These are phyloP conservation scores for Caranx melampygus DNA, from an alignment of 2,113 vertebrate species.

Conservation along the genomic window DNA sequence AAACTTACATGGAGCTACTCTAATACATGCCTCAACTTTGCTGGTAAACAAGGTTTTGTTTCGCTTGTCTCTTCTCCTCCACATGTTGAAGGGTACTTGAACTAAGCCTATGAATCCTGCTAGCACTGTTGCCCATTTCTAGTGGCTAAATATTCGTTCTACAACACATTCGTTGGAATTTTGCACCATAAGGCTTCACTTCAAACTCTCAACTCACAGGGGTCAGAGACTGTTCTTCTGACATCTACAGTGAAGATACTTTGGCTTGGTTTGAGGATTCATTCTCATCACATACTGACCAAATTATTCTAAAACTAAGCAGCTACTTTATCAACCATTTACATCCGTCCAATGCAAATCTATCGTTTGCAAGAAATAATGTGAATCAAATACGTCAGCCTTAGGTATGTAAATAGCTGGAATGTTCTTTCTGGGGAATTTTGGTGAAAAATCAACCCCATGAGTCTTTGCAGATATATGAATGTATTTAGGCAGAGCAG, in stretches of 20 bases:
- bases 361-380: neutral
- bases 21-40: too few species aligned
- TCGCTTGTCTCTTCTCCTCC: too few species aligned
- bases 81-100: too few species aligned
- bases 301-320: neutral
- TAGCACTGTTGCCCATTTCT: too few species aligned
- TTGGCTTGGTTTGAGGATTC: neutral
- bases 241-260: neutral
- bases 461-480: neutral
- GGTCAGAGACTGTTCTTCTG: neutral
- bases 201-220: neutral
- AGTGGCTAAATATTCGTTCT: too few species aligned
- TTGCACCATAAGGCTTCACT: neutral
- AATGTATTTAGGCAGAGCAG: conserved; percentile 69
- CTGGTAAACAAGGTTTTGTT: too few species aligned
- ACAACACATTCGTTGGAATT: too few species aligned
- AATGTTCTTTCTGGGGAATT: neutral
- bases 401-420: neutral
- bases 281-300: neutral
- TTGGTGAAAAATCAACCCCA: neutral
- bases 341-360: neutral
- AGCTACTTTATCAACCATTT: neutral
- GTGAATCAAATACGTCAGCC: neutral
- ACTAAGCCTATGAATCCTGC: too few species aligned
- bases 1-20: too few species aligned